These are phyloP conservation scores for Oncorhynchus keta DNA, from an alignment of 2,113 vertebrate genomes.

Conservation along the genomic window DNA sequence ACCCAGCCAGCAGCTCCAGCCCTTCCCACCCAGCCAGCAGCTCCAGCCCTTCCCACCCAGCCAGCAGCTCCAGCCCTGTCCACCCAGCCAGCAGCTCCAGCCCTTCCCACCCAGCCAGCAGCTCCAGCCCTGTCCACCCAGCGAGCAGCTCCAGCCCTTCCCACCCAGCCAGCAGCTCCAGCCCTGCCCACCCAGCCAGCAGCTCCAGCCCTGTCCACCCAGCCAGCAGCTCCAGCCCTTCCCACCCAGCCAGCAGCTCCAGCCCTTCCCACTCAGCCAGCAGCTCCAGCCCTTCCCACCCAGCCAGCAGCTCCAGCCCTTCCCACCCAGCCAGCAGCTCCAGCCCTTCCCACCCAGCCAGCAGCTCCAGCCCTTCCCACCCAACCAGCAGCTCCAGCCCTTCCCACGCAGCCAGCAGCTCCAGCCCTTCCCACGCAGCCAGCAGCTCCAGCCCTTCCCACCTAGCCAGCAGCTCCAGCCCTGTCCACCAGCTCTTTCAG, in stretches of 20 bases:
- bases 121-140: conserved; percentile 44
- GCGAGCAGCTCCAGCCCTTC: background rate
- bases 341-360: conserved; percentile 42
- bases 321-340: background rate
- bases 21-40: conserved; percentile 44
- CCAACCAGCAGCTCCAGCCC: background rate
- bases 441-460: conserved; percentile 13
- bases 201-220: conserved; percentile 7
- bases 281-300: conserved; percentile 45
- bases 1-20: conserved; percentile 2
- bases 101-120: background rate
- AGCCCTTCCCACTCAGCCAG: background rate
- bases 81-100: conserved; percentile 44
- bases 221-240: background rate
- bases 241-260: conserved; percentile 41
- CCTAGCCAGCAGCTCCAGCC: conserved; percentile 1
- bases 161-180: conserved; percentile 1
- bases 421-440: background rate
- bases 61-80: conserved; percentile 10
- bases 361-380: conserved; percentile 39
- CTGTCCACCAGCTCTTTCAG: conserved; percentile 70
- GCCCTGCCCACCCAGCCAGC: conserved; percentile 39
- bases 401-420: background rate
- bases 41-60: conserved; percentile 2
- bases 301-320: background rate